phyloP scores from a whole-genome alignment of 37 sponge, comb jelly and placozoan genomes.

The Theonella swinhoei region DNA sequence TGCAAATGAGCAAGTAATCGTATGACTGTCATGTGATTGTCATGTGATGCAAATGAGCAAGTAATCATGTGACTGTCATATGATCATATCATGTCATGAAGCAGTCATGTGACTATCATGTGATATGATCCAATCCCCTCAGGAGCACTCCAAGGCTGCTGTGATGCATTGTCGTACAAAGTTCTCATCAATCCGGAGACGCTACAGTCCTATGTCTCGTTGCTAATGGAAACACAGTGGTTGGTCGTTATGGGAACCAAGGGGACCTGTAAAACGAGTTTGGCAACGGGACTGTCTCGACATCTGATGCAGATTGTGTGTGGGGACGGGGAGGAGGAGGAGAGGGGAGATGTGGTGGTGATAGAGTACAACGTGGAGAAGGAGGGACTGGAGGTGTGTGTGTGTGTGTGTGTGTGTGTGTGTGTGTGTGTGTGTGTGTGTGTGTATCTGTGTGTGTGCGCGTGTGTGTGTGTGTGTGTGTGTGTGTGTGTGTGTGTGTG shows the following conservation, averaged over 20 bases:
- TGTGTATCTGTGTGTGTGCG: too few relatives aligned
- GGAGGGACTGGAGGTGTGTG: slow-evolving; percentile 62
- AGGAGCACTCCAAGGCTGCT: slow-evolving; percentile 56
- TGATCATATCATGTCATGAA: too few relatives aligned
- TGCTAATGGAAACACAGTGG: slow-evolving; percentile 71
- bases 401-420: slow-evolving; percentile 25
- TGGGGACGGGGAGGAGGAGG: slow-evolving; percentile 31
- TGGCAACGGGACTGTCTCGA: slow-evolving; percentile 49
- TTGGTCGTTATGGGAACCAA: slow-evolving; percentile 87
- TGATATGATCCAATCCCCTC: background rate
- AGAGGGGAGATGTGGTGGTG: slow-evolving; percentile 5
- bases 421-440: background rate
- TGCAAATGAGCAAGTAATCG: too few relatives aligned
- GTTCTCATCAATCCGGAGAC: slow-evolving; percentile 24
- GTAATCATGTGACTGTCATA: too few relatives aligned
- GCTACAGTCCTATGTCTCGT: slow-evolving; percentile 42
- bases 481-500: too few relatives aligned
- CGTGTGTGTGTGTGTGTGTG: slow-evolving; percentile 8
- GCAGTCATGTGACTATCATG: background rate
- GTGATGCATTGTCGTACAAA: slow-evolving; percentile 63
- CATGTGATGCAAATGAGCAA: too few relatives aligned
- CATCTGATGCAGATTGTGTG: slow-evolving; percentile 46
- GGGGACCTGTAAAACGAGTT: slow-evolving; percentile 79
- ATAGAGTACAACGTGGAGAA: slow-evolving; percentile 53
- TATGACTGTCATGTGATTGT: too few relatives aligned